Conservation (phyloP, 2,888 invertebrate genomes). For the Tetragonula carbonaria region DNA sequence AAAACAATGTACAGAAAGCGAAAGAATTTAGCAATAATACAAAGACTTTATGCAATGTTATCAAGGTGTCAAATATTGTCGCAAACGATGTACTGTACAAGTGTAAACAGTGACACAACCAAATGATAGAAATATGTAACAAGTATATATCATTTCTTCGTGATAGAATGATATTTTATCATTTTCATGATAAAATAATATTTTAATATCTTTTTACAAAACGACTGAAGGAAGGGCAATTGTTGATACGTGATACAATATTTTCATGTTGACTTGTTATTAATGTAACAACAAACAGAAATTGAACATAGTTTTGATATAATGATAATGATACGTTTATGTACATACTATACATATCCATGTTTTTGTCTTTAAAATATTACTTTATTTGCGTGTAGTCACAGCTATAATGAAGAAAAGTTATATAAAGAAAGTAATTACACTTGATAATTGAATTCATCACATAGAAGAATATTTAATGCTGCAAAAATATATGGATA, state of each 20-base stretch:
- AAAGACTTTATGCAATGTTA: constrained; percentile 58
- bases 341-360: constrained; percentile 70
- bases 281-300: constrained; percentile 63
- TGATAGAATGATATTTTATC: no score
- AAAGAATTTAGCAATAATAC: constrained; percentile 61
- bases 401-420: constrained; percentile 50
- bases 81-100: constrained; percentile 65
- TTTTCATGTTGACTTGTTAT: constrained; percentile 61
- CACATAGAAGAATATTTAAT: constrained; percentile 57
- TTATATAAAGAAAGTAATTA: constrained; percentile 58
- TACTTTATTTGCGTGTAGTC: constrained; percentile 54
- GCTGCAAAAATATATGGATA: constrained; percentile 6
- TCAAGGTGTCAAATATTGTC: constrained; percentile 49
- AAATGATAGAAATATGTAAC: constrained; percentile 66
- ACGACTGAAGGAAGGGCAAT: constrained; percentile 48
- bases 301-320: constrained; percentile 66
- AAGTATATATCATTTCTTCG: constrained; percentile 52
- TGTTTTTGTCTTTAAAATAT: constrained; percentile 66
- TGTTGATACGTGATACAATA: constrained; percentile 62
- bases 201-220: constrained; percentile 21
- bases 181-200: neutral
- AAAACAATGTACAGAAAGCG: constrained; percentile 67
- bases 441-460: constrained; percentile 61
- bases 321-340: constrained; percentile 58
- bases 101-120: constrained; percentile 60